Conservation (phyloP, 2,888 invertebrate genomes). For the Bombylius discolor region DNA sequence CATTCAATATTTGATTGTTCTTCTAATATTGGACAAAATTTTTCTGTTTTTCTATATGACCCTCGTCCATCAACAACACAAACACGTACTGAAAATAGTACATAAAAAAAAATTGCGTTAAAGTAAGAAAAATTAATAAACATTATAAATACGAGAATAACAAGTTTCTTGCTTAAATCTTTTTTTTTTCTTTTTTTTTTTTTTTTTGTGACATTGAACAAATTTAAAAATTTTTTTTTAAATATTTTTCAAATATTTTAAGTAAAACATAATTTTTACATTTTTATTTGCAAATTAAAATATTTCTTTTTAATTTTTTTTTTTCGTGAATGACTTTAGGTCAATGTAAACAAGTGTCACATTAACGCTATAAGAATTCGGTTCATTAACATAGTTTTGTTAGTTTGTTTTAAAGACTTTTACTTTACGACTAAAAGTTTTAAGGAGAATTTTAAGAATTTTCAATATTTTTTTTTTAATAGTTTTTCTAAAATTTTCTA, state of each 20-base stretch:
- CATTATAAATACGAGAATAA: background rate
- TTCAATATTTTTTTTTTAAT: too few species aligned
- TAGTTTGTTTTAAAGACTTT: too few species aligned
- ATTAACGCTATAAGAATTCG: too few species aligned
- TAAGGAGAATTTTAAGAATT: too few species aligned
- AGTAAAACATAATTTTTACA: background rate
- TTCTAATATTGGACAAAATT: conserved; percentile 51
- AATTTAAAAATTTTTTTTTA: too few species aligned
- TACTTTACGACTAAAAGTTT: too few species aligned
- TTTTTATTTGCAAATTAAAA: background rate
- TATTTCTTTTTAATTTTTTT: too few species aligned
- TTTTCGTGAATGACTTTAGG: background rate
- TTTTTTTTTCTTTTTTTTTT: background rate
- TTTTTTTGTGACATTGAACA: background rate
- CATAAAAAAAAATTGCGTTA: conserved; percentile 16
- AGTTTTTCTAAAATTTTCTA: too few species aligned
- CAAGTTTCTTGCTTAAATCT: background rate
- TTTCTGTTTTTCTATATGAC: conserved; percentile 44
- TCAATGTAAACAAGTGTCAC: background rate
- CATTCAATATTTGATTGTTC: conserved; percentile 52
- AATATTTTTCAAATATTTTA: background rate
- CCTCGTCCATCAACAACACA: conserved; percentile 59
- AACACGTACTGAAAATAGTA: conserved; percentile 45
- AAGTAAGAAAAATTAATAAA: background rate
- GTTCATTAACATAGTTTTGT: too few species aligned